Evolutionary conservation across 2,113 vertebrate genomes (phyloP).

Genomic region (Macheiramphus alcinus): DNA sequence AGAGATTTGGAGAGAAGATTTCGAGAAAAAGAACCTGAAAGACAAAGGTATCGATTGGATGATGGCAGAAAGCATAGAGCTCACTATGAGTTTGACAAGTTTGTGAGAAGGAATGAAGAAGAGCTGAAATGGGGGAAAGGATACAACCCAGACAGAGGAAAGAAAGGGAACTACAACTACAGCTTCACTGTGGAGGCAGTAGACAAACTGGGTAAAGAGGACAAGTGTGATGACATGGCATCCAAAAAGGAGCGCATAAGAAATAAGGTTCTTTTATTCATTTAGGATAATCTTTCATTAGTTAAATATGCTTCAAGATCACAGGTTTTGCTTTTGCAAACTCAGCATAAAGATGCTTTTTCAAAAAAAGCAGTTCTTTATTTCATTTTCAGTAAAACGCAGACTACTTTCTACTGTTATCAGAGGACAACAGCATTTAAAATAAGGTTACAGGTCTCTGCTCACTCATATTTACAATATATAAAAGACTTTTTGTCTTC

Average conservation of each 20-base stretch:
- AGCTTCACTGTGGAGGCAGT: conserved; percentile 78
- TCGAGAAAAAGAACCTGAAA: conserved; percentile 83
- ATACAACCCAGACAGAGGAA: conserved; percentile 85
- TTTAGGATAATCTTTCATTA: conserved; percentile 68
- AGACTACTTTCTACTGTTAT: background rate
- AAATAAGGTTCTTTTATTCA: conserved; percentile 86
- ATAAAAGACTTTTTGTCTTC: background rate
- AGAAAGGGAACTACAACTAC: conserved; percentile 84
- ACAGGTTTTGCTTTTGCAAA: conserved; percentile 19
- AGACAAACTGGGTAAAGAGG: conserved; percentile 86
- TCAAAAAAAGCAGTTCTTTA: background rate
- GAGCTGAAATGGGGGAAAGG: conserved; percentile 91
- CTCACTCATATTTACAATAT: background rate
- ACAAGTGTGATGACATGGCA: conserved; percentile 81
- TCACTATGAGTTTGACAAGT: conserved; percentile 87
- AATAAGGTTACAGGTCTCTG: background rate
- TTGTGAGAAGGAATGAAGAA: conserved; percentile 85
- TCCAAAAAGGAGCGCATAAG: conserved; percentile 87
- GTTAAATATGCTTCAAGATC: conserved; percentile 23
- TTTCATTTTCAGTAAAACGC: conserved; percentile 5
- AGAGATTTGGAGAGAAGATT: conserved; percentile 82
- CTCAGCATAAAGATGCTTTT: conserved; percentile 3
- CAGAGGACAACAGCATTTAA: background rate
- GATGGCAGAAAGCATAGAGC: conserved; percentile 85
- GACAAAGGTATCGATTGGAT: conserved; percentile 80